Percentiles rank a stretch among this genome's conserved stretches.
These are phyloP conservation scores for Pandemis heparana DNA, from an alignment of 2,888 invertebrate species.

Conservation along the genomic window DNA sequence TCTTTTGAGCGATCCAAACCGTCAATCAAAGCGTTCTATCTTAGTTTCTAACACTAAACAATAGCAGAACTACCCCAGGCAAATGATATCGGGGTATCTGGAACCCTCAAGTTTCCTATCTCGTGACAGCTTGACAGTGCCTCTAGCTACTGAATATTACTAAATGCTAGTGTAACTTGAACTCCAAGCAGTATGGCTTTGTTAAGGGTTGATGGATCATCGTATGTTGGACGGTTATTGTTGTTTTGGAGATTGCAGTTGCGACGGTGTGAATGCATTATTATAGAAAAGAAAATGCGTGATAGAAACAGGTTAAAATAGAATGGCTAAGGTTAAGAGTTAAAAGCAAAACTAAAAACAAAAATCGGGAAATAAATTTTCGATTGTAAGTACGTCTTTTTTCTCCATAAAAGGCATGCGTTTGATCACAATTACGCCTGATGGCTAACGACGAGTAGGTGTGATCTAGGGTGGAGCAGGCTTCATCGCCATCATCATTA, in stretches of 20 bases:
- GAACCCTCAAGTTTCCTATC: constrained; percentile 36
- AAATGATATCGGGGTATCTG: constrained; percentile 32
- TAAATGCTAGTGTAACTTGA: constrained; percentile 8
- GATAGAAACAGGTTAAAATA: too few relatives aligned
- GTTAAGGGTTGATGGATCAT: background rate
- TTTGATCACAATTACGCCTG: too few relatives aligned
- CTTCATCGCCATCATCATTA: too few relatives aligned
- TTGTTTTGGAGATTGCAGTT: background rate
- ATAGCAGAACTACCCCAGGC: constrained; percentile 37
- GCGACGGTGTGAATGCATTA: background rate
- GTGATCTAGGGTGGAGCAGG: too few relatives aligned
- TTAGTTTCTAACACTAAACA: constrained; percentile 9
- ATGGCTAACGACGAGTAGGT: too few relatives aligned
- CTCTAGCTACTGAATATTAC: constrained; percentile 23
- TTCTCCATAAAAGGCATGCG: too few relatives aligned
- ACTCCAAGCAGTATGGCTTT: background rate
- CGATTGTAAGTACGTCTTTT: too few relatives aligned
- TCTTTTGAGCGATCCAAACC: background rate
- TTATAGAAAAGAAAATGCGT: background rate
- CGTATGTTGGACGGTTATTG: constrained; percentile 6
- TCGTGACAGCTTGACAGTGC: constrained; percentile 37
- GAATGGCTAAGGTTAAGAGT: too few relatives aligned
- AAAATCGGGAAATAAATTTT: too few relatives aligned
- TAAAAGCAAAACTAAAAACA: too few relatives aligned
- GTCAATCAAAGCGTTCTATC: background rate